Base-by-base conservation (phyloP, 2,113 vertebrate species). In the Lepus timidus region DNA sequence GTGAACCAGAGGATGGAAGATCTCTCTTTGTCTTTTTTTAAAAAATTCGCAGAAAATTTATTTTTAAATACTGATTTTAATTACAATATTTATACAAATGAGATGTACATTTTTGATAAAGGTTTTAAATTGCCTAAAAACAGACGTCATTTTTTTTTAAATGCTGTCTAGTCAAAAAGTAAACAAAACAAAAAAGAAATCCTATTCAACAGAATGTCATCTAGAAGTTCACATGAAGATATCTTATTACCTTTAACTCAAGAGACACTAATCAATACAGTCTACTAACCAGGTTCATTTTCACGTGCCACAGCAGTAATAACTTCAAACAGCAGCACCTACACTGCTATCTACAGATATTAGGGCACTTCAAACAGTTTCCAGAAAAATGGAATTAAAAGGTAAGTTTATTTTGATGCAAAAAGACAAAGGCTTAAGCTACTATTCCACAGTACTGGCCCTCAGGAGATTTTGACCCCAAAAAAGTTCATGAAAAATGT, bases 71-170 rank as follows among this genome's bases (percentile, higher is more conserved):
- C 9, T 75, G 29, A 90, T 64, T 93, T 83, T 92, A 90, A 62
- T 33, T 88, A 79, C 93, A 88, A 89, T 75, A 90, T 8, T 16
- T 93, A 3, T 70, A 91, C 25, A 64, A 88, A 79, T 25, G 19
- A 81, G n/a, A 95, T 13, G 14, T 44, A 70, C 87, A 83, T 29
- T 86, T 92, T 64, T 33, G 0, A 61, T 73, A 73, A 90, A 52
- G 31, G 82, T 95, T 88, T 79, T 25, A 86, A 92, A 85, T 71
- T 70, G 36, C 22, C 75, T 86, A 86, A 90, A 92, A 83, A 87
- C 71, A 23, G 36, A 74, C 20, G 10, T 44, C 2, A 79, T 39
- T 65, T 87, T 87, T 87, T 49, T 39, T 96, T 76, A 39, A 51
- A 90, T 68, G 93, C 75, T n/a, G 82, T 75, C 44, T 81, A 94